Percentiles rank a stretch among this genome's conserved stretches.
Conservation (phyloP, 2,113 vertebrate genomes). For the Talpa occidentalis region DNA sequence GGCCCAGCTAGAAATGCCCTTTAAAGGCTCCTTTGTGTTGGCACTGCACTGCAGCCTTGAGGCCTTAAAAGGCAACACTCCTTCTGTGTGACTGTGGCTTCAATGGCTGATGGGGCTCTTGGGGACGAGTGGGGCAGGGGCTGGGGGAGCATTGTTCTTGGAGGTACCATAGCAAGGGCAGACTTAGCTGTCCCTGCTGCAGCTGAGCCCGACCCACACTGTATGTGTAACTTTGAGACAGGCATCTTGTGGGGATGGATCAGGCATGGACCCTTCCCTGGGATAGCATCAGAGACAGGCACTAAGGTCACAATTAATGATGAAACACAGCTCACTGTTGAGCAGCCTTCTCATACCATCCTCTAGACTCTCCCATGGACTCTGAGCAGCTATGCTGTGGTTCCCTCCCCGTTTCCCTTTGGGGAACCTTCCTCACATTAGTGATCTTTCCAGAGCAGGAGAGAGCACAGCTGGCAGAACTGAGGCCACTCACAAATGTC, state of each 20-base stretch:
- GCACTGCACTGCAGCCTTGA: constrained; percentile 38
- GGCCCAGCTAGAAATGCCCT: constrained; percentile 74
- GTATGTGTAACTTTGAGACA: neutral
- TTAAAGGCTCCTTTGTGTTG: constrained; percentile 74
- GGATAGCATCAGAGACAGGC: accelerated
- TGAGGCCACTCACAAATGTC: neutral
- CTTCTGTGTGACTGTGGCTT: neutral
- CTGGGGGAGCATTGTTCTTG: neutral
- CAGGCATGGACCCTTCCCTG: no score
- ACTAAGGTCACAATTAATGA: neutral
- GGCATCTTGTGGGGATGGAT: neutral
- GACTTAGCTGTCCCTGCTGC: neutral
- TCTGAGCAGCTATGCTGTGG: neutral
- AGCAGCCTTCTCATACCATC: neutral
- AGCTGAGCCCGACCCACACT: neutral
- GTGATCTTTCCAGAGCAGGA: neutral
- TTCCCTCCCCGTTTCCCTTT: neutral
- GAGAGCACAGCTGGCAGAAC: neutral
- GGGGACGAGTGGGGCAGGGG: constrained; percentile 30
- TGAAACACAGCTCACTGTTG: neutral
- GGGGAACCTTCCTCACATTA: neutral
- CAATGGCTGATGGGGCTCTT: neutral
- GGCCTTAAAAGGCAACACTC: constrained; percentile 75
- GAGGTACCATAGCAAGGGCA: neutral
- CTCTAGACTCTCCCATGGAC: neutral